phyloP scores from a whole-genome alignment of 1,140 invertebrate species.

The Drosophila navojoa region DNA sequence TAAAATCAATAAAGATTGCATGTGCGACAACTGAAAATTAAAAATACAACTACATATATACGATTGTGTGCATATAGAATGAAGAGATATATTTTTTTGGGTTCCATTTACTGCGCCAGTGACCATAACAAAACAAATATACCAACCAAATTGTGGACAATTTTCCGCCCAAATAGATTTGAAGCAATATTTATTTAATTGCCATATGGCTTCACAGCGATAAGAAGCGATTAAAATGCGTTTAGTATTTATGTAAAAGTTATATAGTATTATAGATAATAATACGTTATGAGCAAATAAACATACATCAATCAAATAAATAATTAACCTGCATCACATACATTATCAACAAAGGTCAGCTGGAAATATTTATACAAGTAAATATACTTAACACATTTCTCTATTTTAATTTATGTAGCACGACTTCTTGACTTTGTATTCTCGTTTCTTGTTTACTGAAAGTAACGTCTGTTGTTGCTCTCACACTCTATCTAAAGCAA shows the following conservation, averaged over 20 bases:
- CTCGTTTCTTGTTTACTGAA: background rate
- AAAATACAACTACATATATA: slow-evolving; percentile 2
- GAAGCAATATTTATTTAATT: slow-evolving; percentile 19
- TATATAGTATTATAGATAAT: no score
- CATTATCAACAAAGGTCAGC: background rate
- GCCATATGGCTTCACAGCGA: background rate
- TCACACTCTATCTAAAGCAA: background rate
- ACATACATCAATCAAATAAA: no score
- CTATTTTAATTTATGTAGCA: background rate
- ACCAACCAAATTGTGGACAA: slow-evolving; percentile 17
- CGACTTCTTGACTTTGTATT: background rate
- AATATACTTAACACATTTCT: background rate
- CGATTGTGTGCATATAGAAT: background rate
- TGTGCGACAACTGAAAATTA: slow-evolving; percentile 27
- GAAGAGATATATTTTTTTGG: background rate
- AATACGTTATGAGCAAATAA: no score
- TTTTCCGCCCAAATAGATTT: slow-evolving; percentile 58
- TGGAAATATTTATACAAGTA: no score
- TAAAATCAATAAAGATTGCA: slow-evolving; percentile 61
- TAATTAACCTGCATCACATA: no score
- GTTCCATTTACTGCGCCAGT: slow-evolving; percentile 5
- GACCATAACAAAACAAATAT: slow-evolving; percentile 34
- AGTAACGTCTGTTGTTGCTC: background rate
- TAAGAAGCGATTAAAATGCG: slow-evolving; percentile 2
- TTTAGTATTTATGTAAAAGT: background rate